Evolutionary conservation across 2,113 vertebrate genomes (phyloP).

Genomic region (Lamprotornis superbus): DNA sequence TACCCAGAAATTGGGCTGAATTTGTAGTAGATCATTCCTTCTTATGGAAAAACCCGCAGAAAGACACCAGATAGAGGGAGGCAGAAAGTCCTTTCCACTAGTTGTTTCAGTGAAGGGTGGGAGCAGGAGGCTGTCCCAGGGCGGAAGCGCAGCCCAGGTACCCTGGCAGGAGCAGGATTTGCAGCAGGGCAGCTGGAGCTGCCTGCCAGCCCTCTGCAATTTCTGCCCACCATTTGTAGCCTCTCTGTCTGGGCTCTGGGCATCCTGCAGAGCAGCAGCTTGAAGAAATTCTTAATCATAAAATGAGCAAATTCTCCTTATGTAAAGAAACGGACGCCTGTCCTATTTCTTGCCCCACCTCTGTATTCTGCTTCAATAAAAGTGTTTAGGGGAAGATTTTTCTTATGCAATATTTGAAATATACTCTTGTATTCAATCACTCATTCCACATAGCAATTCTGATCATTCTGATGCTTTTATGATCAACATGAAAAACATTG

Average conservation of each 20-base stretch:
- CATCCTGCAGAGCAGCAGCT: background rate
- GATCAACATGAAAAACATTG: background rate
- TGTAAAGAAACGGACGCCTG: background rate
- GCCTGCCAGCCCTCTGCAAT: fast-evolving
- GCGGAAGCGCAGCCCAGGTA: fast-evolving
- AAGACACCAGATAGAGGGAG: background rate
- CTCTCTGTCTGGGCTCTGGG: background rate
- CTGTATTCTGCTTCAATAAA: background rate
- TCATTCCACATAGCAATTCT: background rate
- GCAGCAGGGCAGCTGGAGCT: fast-evolving
- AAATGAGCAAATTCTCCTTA: background rate
- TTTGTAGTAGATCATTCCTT: background rate
- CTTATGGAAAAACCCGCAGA: background rate
- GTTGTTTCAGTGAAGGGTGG: background rate
- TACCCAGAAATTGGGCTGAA: background rate
- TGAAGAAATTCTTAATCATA: background rate
- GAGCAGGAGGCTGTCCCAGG: background rate
- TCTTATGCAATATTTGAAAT: background rate
- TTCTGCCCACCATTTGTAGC: background rate
- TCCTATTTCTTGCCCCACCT: background rate
- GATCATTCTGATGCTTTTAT: background rate
- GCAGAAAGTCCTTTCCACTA: background rate
- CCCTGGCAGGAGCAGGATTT: fast-evolving
- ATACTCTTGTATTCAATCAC: background rate
- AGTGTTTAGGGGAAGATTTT: fast-evolving